Evolutionary conservation across 92 coral and sea anemone species (phyloP), one percentile per base, ranked within the genome.

Genomic region (Epizoanthus ramosus): DNA sequence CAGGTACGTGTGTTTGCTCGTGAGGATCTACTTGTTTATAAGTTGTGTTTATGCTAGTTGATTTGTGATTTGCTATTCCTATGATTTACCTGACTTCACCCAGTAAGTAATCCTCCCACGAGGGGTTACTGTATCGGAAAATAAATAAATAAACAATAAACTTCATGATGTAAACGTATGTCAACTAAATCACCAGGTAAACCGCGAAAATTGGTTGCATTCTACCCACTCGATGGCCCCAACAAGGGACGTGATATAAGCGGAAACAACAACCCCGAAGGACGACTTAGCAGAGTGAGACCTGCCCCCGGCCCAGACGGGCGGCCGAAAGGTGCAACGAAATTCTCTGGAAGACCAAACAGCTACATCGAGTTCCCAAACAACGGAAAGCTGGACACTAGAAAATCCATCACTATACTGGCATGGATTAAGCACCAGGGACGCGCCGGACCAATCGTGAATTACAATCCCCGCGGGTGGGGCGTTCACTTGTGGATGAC

Each of bases 251-350:
- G 82, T 19, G 82, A 77, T 23, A 59, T 57, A 37, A 77, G 82
- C 24, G 82, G 82, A 6, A 77, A 77, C 82, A 77, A 15, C 1
- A 77, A 77, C 8, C 82, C 82, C 0, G 71, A 77, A 35, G 82
- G 82, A 39, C 45, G 18, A 13, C 71, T 41, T 13, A 16, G 52
- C 19, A 22, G 59, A 5, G 82, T 77, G 39, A 77, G 19, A 61
- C 21, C 63, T 63, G 82, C 24, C 41, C 82, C 82, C 14, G 82
- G 82, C 35, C 82, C 82, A 3, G 82, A 77, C 63, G 82, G 82
- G 10, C 63, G 23, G 17, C 57, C 70, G 41, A 61, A 77, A 3
- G 71, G 58, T 61, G 82, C 82, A 5, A 77, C 82, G 17, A 37
- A 77, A 16, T 61, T 77, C 52, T n/a, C 69, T 37, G 82, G 82